Percentiles rank a stretch among this genome's conserved stretches.
Conservation (phyloP, 2,113 vertebrate species). For the Athene noctua region DNA sequence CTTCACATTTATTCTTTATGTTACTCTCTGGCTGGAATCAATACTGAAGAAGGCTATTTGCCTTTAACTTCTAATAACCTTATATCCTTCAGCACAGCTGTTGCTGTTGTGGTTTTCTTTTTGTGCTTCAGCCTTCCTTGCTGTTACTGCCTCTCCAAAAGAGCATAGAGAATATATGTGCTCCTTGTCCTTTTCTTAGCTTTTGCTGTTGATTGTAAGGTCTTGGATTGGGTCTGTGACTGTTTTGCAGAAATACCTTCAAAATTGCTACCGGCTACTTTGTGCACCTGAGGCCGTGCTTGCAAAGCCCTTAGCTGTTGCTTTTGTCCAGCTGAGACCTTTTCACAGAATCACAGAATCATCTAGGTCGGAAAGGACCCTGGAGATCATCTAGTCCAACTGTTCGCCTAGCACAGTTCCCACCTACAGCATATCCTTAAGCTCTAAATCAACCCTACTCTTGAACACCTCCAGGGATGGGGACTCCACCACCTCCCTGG, state of each 20-base stretch:
- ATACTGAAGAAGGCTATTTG: neutral
- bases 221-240: neutral
- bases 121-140: neutral
- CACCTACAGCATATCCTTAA: too few species aligned
- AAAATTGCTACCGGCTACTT: neutral
- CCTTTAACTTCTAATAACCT: neutral
- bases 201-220: neutral
- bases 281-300: neutral
- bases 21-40: neutral
- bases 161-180: accelerated
- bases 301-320: neutral
- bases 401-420: too few species aligned
- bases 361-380: too few species aligned
- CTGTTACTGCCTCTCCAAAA: neutral
- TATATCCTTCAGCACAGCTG: neutral
- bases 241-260: neutral
- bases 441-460: too few species aligned
- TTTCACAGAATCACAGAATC: too few species aligned
- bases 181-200: neutral
- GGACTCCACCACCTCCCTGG: too few species aligned
- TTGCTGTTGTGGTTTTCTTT: neutral
- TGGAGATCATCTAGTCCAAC: too few species aligned
- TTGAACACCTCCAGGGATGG: too few species aligned
- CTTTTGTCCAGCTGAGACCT: neutral
- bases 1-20: neutral